A percentile compares a stretch with the other conserved stretches of the same genome.
Evolutionary conservation across 2,113 vertebrate genomes (phyloP).

Genomic region (Xiphophorus couchianus): DNA sequence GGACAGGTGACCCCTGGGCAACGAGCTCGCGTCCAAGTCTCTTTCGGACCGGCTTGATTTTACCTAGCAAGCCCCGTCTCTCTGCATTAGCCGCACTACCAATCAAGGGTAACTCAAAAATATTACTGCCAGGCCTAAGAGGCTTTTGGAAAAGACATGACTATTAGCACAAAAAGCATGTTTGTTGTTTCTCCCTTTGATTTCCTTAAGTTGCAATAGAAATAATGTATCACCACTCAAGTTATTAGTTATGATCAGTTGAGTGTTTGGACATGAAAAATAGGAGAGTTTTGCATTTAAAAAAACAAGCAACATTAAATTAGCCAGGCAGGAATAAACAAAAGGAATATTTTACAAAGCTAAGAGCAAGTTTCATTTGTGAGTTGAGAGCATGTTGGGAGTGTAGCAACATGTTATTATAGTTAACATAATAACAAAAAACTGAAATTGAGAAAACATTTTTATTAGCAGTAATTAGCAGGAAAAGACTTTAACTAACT

Average conservation of each 20-base stretch:
- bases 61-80: conserved; percentile 66
- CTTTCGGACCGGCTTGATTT: conserved; percentile 50
- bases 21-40: conserved; percentile 24
- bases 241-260: conserved; percentile 45
- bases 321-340: conserved; percentile 7
- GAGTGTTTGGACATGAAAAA: conserved; percentile 37
- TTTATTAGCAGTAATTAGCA: too few relatives aligned
- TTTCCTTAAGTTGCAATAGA: conserved; percentile 52
- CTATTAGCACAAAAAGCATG: conserved; percentile 35
- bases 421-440: too few relatives aligned
- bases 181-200: conserved; percentile 50
- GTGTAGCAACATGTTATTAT: not conserved
- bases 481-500: too few relatives aligned
- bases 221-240: conserved; percentile 58
- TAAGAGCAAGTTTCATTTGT: conserved; percentile 23
- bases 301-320: conserved; percentile 18
- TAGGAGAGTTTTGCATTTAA: conserved; percentile 11
- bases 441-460: too few relatives aligned
- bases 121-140: conserved; percentile 56
- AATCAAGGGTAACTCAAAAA: conserved; percentile 63
- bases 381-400: conserved; percentile 26
- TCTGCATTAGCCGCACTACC: conserved; percentile 63
- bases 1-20: conserved; percentile 64
- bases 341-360: conserved; percentile 1
- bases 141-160: conserved; percentile 51